Base-by-base conservation (phyloP, 2,113 vertebrate genomes). In the Sminthopsis crassicaudata region DNA sequence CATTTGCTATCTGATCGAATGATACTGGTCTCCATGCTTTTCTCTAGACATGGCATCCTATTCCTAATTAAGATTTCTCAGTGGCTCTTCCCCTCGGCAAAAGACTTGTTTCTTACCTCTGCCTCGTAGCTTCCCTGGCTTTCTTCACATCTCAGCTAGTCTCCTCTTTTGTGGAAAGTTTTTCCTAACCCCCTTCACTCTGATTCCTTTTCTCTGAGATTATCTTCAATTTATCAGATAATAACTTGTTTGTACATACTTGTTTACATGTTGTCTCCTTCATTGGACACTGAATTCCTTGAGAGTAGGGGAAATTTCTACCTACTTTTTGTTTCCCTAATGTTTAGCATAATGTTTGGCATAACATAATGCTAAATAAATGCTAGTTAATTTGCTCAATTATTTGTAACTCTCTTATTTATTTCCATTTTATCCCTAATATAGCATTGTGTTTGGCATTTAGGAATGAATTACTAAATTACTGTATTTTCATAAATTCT, bases 291-390 rank as follows among this genome's bases (percentile, higher is more conserved):
- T n/a, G 36, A 84, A n/a, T 84, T 84, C 36, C 36, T 42, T 42
- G 6, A 42, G 0, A 84, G 1, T 19, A 42, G 67, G 16, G 6
- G 12, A n/a, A n/a, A 19, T n/a, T 6, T 6, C 16, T 14, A 1
- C 12, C 14, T 84, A 51, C 50, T 84, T 84, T 42, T 84, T 84
- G n/a, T 42, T 2, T n/a, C n/a, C n/a, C n/a, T 2, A 42, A 19
- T n/a, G 16, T 76, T 76, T 22, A 22, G 5, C 14, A n/a, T 57
- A 57, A 57, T n/a, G n/a, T 22, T 84, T 84, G 2, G 16, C 36
- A 42, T 84, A 84, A 42, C 0, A 0, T 84, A 84, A 16, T 42
- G 14, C 6, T 42, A 36, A 16, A 36, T 67, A 36, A 22, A 84
- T 42, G 19, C n/a, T 42, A 84, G n/a, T 8, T 23, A 7, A 42